A percentile compares a stretch with the other conserved stretches of the same genome.
These are phyloP conservation scores for Brachypodius melanocephalos DNA, from an alignment of 2,113 vertebrate genomes.

Conservation along the genomic window DNA sequence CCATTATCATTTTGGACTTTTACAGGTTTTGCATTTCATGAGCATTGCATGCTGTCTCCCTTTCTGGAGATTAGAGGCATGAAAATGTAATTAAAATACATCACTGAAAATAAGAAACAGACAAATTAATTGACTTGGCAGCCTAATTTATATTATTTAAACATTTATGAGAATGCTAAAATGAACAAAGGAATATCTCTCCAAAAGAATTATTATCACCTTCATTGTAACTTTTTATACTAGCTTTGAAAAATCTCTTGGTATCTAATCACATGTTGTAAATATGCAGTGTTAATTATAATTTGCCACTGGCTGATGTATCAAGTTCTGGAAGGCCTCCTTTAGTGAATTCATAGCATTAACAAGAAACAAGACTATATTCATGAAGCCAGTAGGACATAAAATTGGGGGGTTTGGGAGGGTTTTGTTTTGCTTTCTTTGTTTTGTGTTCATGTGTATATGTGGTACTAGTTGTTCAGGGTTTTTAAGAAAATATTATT, in stretches of 20 bases:
- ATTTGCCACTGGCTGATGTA: conserved; percentile 10
- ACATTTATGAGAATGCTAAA: conserved; percentile 57
- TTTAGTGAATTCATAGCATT: background rate
- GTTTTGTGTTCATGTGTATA: background rate
- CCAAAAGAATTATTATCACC: conserved; percentile 44
- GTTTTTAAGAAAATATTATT: background rate
- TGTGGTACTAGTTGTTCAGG: rapidly evolving
- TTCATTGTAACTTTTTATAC: conserved; percentile 39
- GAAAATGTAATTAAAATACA: conserved; percentile 56
- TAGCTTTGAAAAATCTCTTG: conserved; percentile 48
- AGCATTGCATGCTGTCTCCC: background rate
- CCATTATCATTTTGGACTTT: background rate
- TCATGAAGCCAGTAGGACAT: background rate
- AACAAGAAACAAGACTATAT: background rate
- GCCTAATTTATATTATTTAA: conserved; percentile 66
- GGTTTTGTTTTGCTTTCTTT: too few relatives aligned
- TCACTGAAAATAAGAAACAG: conserved; percentile 54
- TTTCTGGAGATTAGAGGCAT: background rate
- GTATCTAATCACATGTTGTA: conserved; percentile 40
- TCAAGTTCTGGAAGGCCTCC: background rate
- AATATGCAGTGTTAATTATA: conserved; percentile 59
- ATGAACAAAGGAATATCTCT: conserved; percentile 40
- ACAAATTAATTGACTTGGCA: conserved; percentile 61
- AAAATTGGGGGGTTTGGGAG: background rate
- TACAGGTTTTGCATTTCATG: background rate